Base-by-base conservation (phyloP, 2,797 vertebrate species). In the Chanos chanos region DNA sequence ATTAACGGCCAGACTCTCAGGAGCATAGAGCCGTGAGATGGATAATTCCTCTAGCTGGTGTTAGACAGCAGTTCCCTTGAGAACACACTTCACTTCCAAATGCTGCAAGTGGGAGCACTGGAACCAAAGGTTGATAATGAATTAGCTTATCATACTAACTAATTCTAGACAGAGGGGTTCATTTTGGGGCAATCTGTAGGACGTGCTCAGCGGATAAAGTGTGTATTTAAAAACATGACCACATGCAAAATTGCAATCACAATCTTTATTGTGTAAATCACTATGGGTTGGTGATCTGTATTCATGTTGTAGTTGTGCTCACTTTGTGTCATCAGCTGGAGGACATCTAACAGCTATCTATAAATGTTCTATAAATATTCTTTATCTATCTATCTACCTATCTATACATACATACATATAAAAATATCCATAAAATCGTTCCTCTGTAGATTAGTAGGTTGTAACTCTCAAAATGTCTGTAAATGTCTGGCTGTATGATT, bases 11-110 rank as follows among this genome's bases (percentile, higher is more conserved):
- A 51, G 28, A 34, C 44, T 55, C 25, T 54, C 28, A 55, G 34
- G 51, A 43, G 58, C 28, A 41, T 21, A 40, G 62, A 58, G 57
- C 57, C 64, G 51, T 58, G 49, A 57, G 41, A 52, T 64, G 55
- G 64, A 58, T 67, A 66, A 64, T 49, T 37, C 53, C 52, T 37
- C 39, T 27, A 31, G 43, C 49, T 57, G 16, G 49, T 40, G 12
- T 25, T 43, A 60, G 44, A 63, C 25, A 43, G 48, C 41, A 28
- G 24, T 18, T 68, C 49, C 5, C 2, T 18, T 5, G 24, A 22
- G 15, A 10, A 52, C 9, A 8, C 21, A 5, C 44, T n/a, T 3
- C 25, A 19, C 44, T 27, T 28, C 31, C 37, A 9, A 2, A 15
- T 13, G 28, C 41, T 30, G 45, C 15, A 22, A 33, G 45, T 31